Evolutionary conservation across 2,888 invertebrate genomes (phyloP).

Genomic region (Thereva unica): DNA sequence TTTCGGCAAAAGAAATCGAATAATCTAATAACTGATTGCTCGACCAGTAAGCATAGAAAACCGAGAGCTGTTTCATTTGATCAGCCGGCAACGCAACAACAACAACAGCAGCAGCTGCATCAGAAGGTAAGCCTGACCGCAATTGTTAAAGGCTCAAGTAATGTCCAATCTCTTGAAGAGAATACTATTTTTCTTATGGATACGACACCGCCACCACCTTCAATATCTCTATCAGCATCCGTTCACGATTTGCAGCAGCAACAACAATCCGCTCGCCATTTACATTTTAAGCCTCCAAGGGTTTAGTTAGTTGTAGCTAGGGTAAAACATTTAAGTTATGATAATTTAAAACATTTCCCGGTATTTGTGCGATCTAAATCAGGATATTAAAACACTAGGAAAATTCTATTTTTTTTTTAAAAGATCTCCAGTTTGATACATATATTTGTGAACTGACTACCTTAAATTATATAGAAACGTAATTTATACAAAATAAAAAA

Average conservation of each 20-base stretch:
- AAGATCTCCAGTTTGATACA: no score
- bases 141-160: conserved; percentile 11
- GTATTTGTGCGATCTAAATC: no score
- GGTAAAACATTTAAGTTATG: no score
- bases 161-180: conserved; percentile 28
- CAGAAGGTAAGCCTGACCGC: conserved; percentile 19
- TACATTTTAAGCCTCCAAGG: conserved; percentile 47
- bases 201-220: conserved; percentile 19
- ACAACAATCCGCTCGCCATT: conserved; percentile 40
- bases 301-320: conserved; percentile 39
- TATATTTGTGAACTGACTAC: no score
- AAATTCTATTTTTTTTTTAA: no score
- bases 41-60: conserved; percentile 39
- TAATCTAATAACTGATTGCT: conserved; percentile 39
- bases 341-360: no score
- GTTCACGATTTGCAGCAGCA: conserved; percentile 2
- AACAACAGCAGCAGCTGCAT: conserved; percentile 14
- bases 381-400: no score
- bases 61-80: conserved; percentile 45
- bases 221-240: conserved; percentile 37
- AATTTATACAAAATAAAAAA: no score
- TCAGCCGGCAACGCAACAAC: conserved; percentile 25
- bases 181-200: conserved; percentile 36
- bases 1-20: conserved; percentile 42
- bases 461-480: no score